Evolutionary conservation across 2,797 vertebrate species (phyloP).

Genomic region (Limnodromus scolopaceus): DNA sequence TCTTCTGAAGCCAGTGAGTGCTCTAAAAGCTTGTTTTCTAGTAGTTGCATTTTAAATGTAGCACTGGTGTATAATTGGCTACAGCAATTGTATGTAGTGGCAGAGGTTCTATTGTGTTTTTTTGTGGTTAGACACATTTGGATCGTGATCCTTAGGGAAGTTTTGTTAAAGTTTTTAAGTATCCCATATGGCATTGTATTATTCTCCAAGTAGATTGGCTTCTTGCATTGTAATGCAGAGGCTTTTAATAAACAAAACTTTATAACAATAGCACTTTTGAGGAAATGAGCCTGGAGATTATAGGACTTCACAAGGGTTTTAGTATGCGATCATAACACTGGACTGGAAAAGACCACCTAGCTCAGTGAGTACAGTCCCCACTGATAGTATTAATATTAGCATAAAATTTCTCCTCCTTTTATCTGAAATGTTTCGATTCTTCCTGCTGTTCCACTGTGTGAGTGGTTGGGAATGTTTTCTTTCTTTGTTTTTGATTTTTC

Average conservation of each 20-base stretch:
- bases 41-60: neutral
- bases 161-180: neutral
- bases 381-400: neutral
- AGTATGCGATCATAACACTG: neutral
- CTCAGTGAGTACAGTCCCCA: neutral
- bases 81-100: neutral
- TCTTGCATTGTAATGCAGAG: neutral
- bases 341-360: slow-evolving; percentile 58
- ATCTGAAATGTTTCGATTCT: neutral
- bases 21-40: neutral
- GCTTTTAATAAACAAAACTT: slow-evolving; percentile 20
- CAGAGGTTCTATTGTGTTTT: slow-evolving; percentile 44
- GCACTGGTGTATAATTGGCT: slow-evolving; percentile 3
- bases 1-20: neutral
- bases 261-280: slow-evolving; percentile 62
- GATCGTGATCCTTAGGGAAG: neutral
- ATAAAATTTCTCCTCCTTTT: neutral
- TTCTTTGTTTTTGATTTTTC: neutral
- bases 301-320: slow-evolving; percentile 23
- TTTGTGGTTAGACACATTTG: slow-evolving; percentile 33
- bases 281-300: slow-evolving; percentile 54
- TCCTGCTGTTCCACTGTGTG: neutral
- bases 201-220: neutral
- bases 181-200: neutral
- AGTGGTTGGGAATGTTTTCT: neutral